These are phyloP conservation scores for Panthera uncia DNA, from an alignment of 2,113 vertebrate species.

Conservation along the genomic window DNA sequence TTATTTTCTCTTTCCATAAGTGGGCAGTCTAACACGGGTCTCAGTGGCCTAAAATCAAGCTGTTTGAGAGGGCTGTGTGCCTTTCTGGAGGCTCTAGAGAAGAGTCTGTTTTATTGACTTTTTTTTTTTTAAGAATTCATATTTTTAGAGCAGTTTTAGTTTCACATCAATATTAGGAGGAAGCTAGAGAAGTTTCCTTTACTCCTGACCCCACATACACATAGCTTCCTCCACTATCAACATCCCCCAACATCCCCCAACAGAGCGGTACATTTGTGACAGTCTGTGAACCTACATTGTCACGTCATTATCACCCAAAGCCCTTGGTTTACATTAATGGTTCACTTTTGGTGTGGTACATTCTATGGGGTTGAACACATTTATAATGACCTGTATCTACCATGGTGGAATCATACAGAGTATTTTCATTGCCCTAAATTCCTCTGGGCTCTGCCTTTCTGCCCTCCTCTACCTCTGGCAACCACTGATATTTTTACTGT, in stretches of 20 bases:
- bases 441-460: background rate
- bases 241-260: background rate
- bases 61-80: background rate
- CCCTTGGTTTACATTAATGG: no score
- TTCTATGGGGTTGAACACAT: background rate
- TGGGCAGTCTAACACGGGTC: background rate
- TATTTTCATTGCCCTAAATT: background rate
- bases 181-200: background rate
- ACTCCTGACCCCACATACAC: background rate
- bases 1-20: background rate
- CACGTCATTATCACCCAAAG: background rate
- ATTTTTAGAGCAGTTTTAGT: background rate
- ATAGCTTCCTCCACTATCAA: background rate
- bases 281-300: background rate
- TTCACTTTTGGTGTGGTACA: background rate
- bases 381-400: background rate
- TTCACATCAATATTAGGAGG: background rate
- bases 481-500: background rate
- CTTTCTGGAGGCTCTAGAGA: background rate
- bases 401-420: background rate
- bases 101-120: background rate
- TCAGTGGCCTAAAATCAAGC: background rate
- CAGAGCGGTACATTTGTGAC: background rate
- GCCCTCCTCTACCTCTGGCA: background rate
- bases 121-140: background rate